Base-by-base conservation (phyloP, 2,888 invertebrate genomes). In the Agonopterix heracliana region DNA sequence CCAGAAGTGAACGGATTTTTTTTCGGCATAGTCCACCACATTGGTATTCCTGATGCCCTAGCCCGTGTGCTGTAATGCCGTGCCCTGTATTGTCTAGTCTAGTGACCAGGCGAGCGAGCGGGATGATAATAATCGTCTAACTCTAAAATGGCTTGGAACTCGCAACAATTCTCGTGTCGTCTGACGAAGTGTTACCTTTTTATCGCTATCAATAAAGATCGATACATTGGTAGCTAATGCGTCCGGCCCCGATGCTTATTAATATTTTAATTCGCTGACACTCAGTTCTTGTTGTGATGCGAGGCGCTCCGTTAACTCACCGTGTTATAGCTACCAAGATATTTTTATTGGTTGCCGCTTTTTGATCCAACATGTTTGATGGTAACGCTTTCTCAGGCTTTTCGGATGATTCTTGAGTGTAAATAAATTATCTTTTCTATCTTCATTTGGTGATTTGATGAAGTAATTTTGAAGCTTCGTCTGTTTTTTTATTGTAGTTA, bases 161-260 rank as follows among this genome's bases (percentile, higher is more conserved):
- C 44, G 36, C 13, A 9, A 13, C 14, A 3, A 14, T 3, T 45
- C 10, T 56, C 72, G 73, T 64, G 55, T 45, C 54, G 56, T 56
- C 4, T 9, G 5, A 9, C 12, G 54, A 57, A 60, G 46, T 56
- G 71, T 36, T 0, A n/a, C 61, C 60, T 50, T 58, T 46, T 58
- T 51, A 63, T 61, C 48, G 47, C 12, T n/a, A 46, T 48, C 56
- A 54, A 59, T 64, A 63, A 66, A 65, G 68, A 64, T 54, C 64
- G 57, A 54, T 59, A 60, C 59, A 61, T 61, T 65, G 61, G 71
- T 69, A 71, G 75, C 70, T 64, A 66, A 70, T 68, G 66, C 61
- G 61, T 50, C 58, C 59, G 52, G 62, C 9, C 11, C n/a, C 14
- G 62, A 60, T 56, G 63, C 61, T 66, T 66, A 73, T 66, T 68